Base-by-base conservation (phyloP, 2,113 vertebrate species). In the Mormyrus lacerda region DNA sequence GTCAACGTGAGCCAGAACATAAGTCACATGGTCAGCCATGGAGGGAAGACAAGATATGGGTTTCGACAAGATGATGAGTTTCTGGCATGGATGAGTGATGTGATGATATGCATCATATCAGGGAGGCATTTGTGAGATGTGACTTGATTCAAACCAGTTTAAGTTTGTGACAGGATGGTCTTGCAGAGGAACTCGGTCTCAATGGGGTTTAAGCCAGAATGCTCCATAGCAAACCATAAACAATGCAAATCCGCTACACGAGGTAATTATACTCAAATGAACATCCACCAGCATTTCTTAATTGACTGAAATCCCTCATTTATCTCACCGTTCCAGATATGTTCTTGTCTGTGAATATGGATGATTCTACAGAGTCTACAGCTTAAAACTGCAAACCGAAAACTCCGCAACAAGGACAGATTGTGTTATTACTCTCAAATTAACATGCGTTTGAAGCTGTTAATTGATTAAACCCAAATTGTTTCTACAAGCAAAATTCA, bases 381-480 rank as follows among this genome's bases (percentile, higher is more conserved):
- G 42, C 76, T 82, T 82, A 82, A 82, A 21, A 79, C 73, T 21
- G 58, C n/a, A 0, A 27, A 39, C 31, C 4, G 27, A 39, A 76
- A 83, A 84, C 39, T 45, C 47, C 0, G 13, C 82, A 84, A 47
- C 84, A 51, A 11, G 44, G 11, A 51, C 84, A 86, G 53, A 86
- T 51, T 11, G 47, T 2, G 84, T 51, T 31, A 53, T 86, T 86
- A 86, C 24, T 86, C 11, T 50, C 84, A 86, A 86, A 86, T 86
- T 48, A 86, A 86, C 27, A 35, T 35, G 13, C 84, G 9, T 86
- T 51, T 51, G 27, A 86, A 53, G 84, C 27, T 86, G 84, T 86
- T 86, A 51, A 86, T 86, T 86, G 84, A 51, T 86, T 48, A 15
- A 86, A 86, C n/a, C n/a, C 48, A 53, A 86, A n/a, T 86, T 86